phyloP scores from a whole-genome alignment of 1,140 invertebrate species.

The Pseudobourletiella spinata region DNA sequence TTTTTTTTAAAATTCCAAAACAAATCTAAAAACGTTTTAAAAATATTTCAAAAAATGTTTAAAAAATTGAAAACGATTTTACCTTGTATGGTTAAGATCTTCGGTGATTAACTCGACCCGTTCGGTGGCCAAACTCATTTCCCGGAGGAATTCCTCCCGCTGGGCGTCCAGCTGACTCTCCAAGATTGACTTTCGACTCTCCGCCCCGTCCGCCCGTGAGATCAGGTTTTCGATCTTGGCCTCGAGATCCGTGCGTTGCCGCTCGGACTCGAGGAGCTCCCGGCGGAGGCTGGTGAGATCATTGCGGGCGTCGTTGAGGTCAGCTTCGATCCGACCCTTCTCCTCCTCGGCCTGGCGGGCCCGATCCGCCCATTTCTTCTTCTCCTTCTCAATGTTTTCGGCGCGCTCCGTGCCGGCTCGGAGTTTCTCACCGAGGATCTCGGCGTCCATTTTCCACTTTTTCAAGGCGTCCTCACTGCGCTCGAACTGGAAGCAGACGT shows the following conservation, averaged over 20 bases:
- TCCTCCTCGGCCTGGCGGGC: slow-evolving; percentile 16
- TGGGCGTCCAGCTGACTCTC: slow-evolving; percentile 64
- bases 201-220: slow-evolving; percentile 21
- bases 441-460: slow-evolving; percentile 36
- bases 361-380: slow-evolving; percentile 29
- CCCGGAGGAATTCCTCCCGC: slow-evolving; percentile 40
- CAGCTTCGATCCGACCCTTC: slow-evolving; percentile 22
- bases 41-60: neutral
- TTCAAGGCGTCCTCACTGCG: slow-evolving; percentile 32
- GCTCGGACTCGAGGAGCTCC: slow-evolving; percentile 49
- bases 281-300: slow-evolving; percentile 29
- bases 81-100: slow-evolving; percentile 30
- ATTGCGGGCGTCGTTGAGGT: slow-evolving; percentile 27
- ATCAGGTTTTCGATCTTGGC: slow-evolving; percentile 28
- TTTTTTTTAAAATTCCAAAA: neutral
- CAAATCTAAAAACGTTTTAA: neutral
- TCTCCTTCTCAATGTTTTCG: slow-evolving; percentile 29
- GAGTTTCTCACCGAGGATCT: slow-evolving; percentile 31
- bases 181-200: slow-evolving; percentile 35
- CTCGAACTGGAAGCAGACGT: slow-evolving; percentile 31
- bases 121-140: slow-evolving; percentile 29
- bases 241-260: slow-evolving; percentile 43
- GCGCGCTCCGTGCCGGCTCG: slow-evolving; percentile 21
- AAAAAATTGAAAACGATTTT: neutral
- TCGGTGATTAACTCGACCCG: slow-evolving; percentile 28